Conservation (phyloP, 2,113 vertebrate species). For the Euleptes europaea region DNA sequence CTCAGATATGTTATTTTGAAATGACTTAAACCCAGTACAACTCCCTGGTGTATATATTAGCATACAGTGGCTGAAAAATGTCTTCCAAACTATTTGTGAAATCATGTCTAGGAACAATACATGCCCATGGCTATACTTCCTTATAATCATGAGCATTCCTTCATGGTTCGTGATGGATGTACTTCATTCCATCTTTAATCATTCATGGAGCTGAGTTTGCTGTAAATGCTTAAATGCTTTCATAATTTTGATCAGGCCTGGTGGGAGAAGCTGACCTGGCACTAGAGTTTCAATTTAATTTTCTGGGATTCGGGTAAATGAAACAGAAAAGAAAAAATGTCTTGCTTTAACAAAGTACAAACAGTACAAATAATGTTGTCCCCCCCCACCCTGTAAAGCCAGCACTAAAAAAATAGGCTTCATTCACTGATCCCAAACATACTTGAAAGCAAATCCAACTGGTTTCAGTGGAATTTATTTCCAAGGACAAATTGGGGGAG, state of each 20-base stretch:
- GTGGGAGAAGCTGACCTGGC: not conserved
- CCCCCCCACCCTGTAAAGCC: not conserved
- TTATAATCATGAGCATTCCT: not conserved
- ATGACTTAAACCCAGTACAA: not conserved
- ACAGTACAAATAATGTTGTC: not conserved
- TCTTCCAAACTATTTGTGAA: not conserved
- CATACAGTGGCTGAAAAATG: not conserved
- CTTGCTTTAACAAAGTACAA: not conserved
- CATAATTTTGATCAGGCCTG: not conserved
- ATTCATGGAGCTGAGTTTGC: not conserved
- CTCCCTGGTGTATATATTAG: not conserved
- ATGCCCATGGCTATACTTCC: accelerated
- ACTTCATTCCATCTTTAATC: not conserved
- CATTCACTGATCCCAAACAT: not conserved
- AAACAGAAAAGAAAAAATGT: accelerated
- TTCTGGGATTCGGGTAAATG: not conserved
- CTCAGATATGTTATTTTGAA: not conserved
- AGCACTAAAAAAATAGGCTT: not conserved
- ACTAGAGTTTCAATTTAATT: not conserved
- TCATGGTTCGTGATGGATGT: not conserved
- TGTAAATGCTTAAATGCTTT: not conserved
- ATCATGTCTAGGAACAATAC: not conserved
- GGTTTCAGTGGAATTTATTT: not conserved
- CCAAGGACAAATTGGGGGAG: not conserved
- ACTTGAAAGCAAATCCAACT: not conserved